Evolutionary conservation across 2,113 vertebrate genomes (phyloP).

Genomic region (Calyptomena viridis): DNA sequence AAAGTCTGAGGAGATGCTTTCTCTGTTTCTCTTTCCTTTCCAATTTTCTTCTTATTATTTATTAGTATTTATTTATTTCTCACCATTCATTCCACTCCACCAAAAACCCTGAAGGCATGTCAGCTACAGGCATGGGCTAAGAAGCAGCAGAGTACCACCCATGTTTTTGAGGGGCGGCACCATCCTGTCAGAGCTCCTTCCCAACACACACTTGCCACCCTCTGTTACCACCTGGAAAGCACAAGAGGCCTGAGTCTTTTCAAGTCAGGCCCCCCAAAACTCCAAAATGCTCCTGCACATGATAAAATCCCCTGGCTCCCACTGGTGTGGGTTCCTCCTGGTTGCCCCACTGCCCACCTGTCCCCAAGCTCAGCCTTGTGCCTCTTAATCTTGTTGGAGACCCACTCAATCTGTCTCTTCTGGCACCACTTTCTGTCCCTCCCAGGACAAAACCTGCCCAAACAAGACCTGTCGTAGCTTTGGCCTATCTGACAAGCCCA

Average conservation of each 20-base stretch:
- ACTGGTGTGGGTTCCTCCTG: not conserved
- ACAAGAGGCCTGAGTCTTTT: not conserved
- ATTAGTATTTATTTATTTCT: slow-evolving; percentile 70
- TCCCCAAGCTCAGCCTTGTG: not conserved
- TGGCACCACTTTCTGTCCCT: not conserved
- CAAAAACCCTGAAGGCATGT: not conserved
- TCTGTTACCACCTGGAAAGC: not conserved
- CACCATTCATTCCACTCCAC: not conserved
- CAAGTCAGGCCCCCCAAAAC: not conserved
- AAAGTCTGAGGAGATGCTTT: not conserved
- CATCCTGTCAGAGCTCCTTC: not conserved
- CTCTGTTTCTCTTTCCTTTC: not conserved
- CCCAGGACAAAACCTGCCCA: not conserved
- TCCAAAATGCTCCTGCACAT: not conserved
- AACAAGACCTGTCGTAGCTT: not conserved
- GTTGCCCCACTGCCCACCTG: not conserved
- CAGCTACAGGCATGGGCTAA: not conserved
- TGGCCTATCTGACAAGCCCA: slow-evolving; percentile 34
- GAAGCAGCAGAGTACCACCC: not conserved
- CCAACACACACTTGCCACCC: not conserved
- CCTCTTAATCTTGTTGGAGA: not conserved
- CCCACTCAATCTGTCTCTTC: not conserved
- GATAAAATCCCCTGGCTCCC: not conserved
- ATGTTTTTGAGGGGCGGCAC: not conserved
- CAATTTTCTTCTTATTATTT: slow-evolving; percentile 35